Evolutionary conservation across 2,113 vertebrate species (phyloP), one percentile per base, ranked within the genome.

Genomic region (Sterna hirundo): DNA sequence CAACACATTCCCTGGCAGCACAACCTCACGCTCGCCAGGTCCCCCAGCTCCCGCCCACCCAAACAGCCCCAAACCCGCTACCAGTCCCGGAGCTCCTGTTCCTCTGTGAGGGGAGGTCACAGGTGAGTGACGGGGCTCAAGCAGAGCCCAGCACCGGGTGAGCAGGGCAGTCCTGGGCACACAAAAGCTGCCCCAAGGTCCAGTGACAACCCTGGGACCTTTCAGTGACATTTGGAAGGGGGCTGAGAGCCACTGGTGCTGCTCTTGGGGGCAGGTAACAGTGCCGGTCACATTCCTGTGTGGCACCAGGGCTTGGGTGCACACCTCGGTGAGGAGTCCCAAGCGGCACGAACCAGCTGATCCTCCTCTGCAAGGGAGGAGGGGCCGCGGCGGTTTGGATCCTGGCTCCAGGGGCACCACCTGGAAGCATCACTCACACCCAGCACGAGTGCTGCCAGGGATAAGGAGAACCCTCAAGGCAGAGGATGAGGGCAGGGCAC

Each of bases 11-110:
- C 51, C 29, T 2, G 0, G 58, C 58, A 77, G 44, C 2, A 1
- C 0, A 2, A 44, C 47, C 60, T 68, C 0, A 0, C 1, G 1
- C 49, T 60, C 6, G 1, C 20, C 2, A 1, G 30, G 51, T 4
- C 15, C 22, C 70, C 36, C 49, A 21, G 61, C 32, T 23, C n/a
- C 40, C 6, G 3, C 38, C 5, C 13, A 36, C 5, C 34, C 69
- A 6, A 80, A 55, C 5, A 42, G 36, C n/a, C 27, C 55, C 38
- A 65, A 23, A 57, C 2, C 32, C 0, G 0, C 26, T 30, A 18
- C 21, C 0, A 6, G 81, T n/a, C 47, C 61, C 2, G 8, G 9
- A 77, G 42, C 15, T 36, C 57, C 40, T 2, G 13, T 0, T 69
- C 26, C 47, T 25, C 30, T 15, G 2, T 0, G 4, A 71, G 47